Conservation (phyloP, 2,113 vertebrate species). For the Urocolius indicus region DNA sequence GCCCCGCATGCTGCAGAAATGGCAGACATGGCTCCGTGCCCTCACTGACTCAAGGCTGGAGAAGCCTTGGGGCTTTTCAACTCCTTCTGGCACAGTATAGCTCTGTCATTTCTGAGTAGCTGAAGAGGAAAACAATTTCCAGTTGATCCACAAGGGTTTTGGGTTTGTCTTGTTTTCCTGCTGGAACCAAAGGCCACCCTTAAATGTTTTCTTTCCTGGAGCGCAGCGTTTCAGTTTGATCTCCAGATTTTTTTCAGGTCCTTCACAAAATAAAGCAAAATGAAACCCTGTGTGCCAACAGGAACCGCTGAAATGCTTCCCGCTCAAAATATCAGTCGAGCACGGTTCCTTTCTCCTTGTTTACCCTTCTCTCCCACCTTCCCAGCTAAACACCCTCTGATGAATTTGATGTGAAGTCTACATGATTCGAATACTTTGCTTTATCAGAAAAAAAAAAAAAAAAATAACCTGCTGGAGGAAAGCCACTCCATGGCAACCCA, state of each 20-base stretch:
- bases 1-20: neutral
- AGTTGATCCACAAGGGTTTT: neutral
- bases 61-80: neutral
- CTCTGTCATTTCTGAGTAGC: neutral
- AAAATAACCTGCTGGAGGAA: neutral
- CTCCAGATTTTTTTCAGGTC: neutral
- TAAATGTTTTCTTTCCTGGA: neutral
- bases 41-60: neutral
- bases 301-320: neutral
- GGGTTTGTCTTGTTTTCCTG: neutral
- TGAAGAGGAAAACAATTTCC: neutral
- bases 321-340: neutral
- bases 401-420: neutral
- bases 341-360: fast-evolving
- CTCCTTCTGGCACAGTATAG: neutral
- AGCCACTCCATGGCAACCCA: neutral
- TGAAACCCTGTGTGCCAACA: fast-evolving
- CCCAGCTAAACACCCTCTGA: neutral
- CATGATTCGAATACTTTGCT: neutral
- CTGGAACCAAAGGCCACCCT: neutral
- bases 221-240: neutral
- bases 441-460: neutral
- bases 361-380: neutral
- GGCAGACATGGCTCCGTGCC: neutral
- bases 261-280: neutral